Percentiles rank a stretch among this genome's conserved stretches.
Conservation (phyloP, 2,113 vertebrate genomes). For the Clinocottus analis region DNA sequence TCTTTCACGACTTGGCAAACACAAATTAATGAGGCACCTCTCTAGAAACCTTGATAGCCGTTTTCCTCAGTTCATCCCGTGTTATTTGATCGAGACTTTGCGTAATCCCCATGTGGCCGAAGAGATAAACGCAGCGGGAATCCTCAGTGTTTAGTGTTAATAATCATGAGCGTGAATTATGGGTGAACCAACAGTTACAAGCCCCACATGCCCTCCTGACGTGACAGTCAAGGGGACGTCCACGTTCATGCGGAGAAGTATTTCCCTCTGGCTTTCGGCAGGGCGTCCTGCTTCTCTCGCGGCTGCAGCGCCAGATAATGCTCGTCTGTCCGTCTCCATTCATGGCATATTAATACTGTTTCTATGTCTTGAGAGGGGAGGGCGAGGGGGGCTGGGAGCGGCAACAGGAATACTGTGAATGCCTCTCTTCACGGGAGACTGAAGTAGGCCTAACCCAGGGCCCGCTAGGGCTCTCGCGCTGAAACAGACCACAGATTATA, state of each 20-base stretch:
- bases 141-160: neutral
- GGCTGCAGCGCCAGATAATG: slow-evolving; percentile 72
- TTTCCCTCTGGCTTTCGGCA: slow-evolving; percentile 59
- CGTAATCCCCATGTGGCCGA: neutral
- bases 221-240: slow-evolving; percentile 47
- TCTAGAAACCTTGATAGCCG: no score
- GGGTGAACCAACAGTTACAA: slow-evolving; percentile 13
- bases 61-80: neutral
- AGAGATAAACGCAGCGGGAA: neutral
- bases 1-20: neutral
- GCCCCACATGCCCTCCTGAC: slow-evolving; percentile 25
- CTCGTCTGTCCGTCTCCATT: slow-evolving; percentile 80
- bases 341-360: slow-evolving; percentile 84
- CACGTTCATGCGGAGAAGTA: slow-evolving; percentile 51
- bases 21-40: slow-evolving; percentile 31
- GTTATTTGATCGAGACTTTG: slow-evolving; percentile 1
- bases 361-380: slow-evolving; percentile 67
- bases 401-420: slow-evolving; percentile 78
- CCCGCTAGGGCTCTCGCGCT: slow-evolving; percentile 63
- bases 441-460: slow-evolving; percentile 63
- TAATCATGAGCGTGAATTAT: neutral
- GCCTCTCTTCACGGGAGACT: slow-evolving; percentile 76
- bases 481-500: slow-evolving; percentile 80
- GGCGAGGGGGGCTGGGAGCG: slow-evolving; percentile 50
- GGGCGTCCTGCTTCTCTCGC: slow-evolving; percentile 57